Conservation (phyloP, 1,140 invertebrate genomes). For the Dreissena polymorpha region DNA sequence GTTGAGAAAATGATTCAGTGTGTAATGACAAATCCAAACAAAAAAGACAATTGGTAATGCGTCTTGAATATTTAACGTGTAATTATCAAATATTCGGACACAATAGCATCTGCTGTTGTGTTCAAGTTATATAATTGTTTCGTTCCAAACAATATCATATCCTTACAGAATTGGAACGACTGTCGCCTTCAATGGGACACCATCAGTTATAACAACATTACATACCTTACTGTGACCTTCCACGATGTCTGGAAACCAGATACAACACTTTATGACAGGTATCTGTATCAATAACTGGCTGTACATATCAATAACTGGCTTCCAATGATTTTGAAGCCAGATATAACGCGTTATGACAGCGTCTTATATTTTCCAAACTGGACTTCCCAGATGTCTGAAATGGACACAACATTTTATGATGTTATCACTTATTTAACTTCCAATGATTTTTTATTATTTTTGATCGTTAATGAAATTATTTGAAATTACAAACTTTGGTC, state of each 20-base stretch:
- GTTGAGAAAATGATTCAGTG: no score
- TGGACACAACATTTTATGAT: background rate
- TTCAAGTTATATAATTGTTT: background rate
- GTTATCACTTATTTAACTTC: background rate
- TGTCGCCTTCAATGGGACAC: slow-evolving; percentile 41
- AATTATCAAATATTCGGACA: no score
- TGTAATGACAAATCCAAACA: no score
- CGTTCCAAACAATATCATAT: background rate
- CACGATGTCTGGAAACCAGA: slow-evolving; percentile 45
- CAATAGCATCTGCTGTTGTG: background rate
- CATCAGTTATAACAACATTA: slow-evolving; percentile 12
- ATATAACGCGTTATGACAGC: background rate
- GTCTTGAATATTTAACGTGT: no score
- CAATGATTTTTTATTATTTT: background rate
- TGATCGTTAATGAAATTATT: no score
- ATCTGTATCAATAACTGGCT: background rate
- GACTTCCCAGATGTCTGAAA: background rate
- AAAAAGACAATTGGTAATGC: no score
- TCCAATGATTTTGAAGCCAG: background rate
- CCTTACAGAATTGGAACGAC: slow-evolving; percentile 42
- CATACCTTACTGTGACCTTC: slow-evolving; percentile 18
- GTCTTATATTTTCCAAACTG: background rate
- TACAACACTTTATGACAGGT: slow-evolving; percentile 49
- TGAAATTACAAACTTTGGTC: no score
- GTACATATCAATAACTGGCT: no score